These are phyloP conservation scores for Phoeniculus purpureus DNA, from an alignment of 2,797 vertebrate genomes.

Conservation along the genomic window DNA sequence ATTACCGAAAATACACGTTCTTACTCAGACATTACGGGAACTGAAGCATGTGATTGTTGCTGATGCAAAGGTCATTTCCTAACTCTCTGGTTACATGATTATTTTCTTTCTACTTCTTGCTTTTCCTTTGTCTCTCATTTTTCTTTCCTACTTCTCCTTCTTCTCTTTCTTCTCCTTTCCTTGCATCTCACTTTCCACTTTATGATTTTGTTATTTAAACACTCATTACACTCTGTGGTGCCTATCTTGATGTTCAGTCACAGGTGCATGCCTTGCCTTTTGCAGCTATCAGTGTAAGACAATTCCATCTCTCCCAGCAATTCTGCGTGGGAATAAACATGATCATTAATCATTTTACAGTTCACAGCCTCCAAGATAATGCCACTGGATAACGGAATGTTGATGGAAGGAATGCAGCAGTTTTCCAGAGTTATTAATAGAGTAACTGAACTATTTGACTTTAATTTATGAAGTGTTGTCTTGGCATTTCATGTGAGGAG, in stretches of 20 bases:
- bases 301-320: slow-evolving; percentile 7
- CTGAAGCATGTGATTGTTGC: neutral
- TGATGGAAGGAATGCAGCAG: neutral
- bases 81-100: neutral
- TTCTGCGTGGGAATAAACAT: slow-evolving; percentile 23
- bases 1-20: neutral
- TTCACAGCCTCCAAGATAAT: neutral
- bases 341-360: slow-evolving; percentile 28
- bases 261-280: neutral
- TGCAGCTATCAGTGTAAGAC: neutral
- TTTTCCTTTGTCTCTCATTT: neutral
- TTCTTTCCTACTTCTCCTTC: neutral
- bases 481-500: neutral
- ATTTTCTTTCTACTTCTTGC: neutral
- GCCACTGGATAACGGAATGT: neutral
- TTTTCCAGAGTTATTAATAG: neutral
- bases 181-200: neutral
- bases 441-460: neutral
- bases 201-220: slow-evolving; percentile 20
- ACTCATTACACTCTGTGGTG: neutral
- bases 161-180: neutral
- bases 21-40: neutral
- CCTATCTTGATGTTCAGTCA: slow-evolving; percentile 8
- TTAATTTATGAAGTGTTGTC: neutral
- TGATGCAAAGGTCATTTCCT: neutral